These are phyloP conservation scores for Lithosia quadra DNA, from an alignment of 2,888 invertebrate species.

Conservation along the genomic window DNA sequence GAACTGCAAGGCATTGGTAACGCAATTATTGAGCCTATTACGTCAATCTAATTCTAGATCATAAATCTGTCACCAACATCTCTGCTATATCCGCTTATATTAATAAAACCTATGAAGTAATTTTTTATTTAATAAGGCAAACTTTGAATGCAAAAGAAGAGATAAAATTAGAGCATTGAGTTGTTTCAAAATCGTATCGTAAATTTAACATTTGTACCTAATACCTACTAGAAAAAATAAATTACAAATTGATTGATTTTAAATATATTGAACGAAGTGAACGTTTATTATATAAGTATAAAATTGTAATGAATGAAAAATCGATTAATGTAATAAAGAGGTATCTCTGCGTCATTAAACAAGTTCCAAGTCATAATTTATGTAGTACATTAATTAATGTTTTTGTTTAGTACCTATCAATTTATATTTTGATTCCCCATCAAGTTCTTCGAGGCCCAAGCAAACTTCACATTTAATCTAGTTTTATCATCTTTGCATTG, in stretches of 20 bases:
- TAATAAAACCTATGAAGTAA: neutral
- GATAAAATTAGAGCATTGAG: neutral
- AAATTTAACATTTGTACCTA: neutral
- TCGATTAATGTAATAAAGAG: neutral
- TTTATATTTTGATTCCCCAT: neutral
- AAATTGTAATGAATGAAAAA: neutral
- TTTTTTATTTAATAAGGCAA: too few relatives aligned
- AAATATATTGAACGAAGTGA: neutral
- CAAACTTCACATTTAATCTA: too few relatives aligned
- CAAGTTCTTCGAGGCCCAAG: too few relatives aligned
- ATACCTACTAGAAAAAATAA: too few relatives aligned
- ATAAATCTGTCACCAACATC: slow-evolving; percentile 6
- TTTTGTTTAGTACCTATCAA: neutral
- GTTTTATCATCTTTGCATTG: too few relatives aligned
- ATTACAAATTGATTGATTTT: neutral
- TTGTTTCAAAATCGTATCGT: neutral
- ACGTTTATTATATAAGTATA: slow-evolving; percentile 1
- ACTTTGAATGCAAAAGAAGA: neutral
- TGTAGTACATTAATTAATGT: too few relatives aligned
- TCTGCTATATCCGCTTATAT: neutral
- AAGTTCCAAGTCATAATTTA: neutral
- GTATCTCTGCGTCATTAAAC: neutral
- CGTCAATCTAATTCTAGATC: slow-evolving; percentile 28
- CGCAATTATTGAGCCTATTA: slow-evolving; percentile 33
- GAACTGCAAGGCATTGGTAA: slow-evolving; percentile 34